Evolutionary conservation across 2,113 vertebrate genomes (phyloP), one percentile per base, ranked within the genome.

Genomic region (Notarius quadriscutis): DNA sequence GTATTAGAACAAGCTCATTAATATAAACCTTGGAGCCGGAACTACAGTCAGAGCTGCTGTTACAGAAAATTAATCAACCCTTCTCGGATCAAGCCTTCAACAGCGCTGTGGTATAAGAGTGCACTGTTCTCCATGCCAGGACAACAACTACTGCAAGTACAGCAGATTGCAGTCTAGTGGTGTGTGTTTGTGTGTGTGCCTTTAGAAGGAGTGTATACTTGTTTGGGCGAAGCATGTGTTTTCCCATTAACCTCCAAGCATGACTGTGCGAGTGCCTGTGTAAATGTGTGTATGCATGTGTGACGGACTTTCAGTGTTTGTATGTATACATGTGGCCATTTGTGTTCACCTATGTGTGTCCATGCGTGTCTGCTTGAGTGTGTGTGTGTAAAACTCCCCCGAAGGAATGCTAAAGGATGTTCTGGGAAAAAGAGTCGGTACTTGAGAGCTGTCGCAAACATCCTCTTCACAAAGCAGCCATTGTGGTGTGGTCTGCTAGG

Each of bases 381-480:
- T 60, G 81, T 27, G 11, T 30, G 86, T 81, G 67, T 74, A 53
- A 69, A 86, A 63, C 51, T 82, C 58, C 79, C 87, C 89, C 53
- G n/a, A 88, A 86, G 88, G 83, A 89, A 87, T 83, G 72, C 62
- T 88, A 30, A 81, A 60, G 85, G 79, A 88, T 81, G 89, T 80
- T 87, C 65, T 71, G 86, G 74, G 79, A 83, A 86, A 88, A 58
- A 75, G 87, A 88, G 67, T 57, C 53, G 12, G 89, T 87, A 84
- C 89, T 90, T 88, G 82, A 88, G 81, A 86, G 93, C 92, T 93
- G 91, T 95, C 92, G 90, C 91, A 88, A 92, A 91, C 91, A 93
- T 91, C 88, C 91, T 92, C 77, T 91, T 60, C 87, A 94, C 90
- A 89, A 88, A 85, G 87, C 79, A 86, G 86, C 82, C 86, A 90